Base-by-base conservation (phyloP, 2,888 invertebrate species). In the Philereme transversata region DNA sequence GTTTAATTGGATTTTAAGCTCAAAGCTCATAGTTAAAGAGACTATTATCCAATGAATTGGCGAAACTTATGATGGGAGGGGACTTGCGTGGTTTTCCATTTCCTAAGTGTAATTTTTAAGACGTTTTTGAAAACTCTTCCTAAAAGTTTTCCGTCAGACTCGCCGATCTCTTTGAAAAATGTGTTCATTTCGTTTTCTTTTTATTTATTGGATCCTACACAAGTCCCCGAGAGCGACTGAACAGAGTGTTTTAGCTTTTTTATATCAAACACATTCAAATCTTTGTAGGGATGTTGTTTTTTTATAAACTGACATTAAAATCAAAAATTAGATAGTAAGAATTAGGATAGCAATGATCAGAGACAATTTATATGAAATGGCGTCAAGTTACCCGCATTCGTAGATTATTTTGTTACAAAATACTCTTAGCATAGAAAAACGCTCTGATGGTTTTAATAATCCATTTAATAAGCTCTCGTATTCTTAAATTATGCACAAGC, bases 241-340 rank as follows among this genome's bases (percentile, higher is more conserved):
- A 61, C 69, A 70, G 74, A 72, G 77, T 76, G 81, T 79, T 83
- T 75, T 84, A 85, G 84, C 83, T 88, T 88, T 86, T 87, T 83
- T 75, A 81, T 79, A 68, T 67, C 57, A 48, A 61, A 62, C 53
- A 48, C 47, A 56, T 35, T 52, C 6, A 47, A 61, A 65, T 60
- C 56, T 51, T 65, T 47, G 64, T 70, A 67, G 64, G 58, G 8
- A 67, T 61, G 62, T 70, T 65, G 60, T 58, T 70, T 70, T 65
- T 66, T 65, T 69, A 54, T 60, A 63, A 62, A 64, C 60, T 59
- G 60, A 63, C 4, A 1, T 3, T 36, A 7, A 36, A 59, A 68
- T 54, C 57, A 67, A 60, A 49, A 51, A 63, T 22, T 67, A 68
- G 65, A 49, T 67, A 66, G 63, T 68, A 68, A 68, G 68, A 63